A percentile compares a stretch with the other conserved stretches of the same genome.
phyloP scores from a whole-genome alignment of 2,113 vertebrate species.

The Astatotilapia flaviijosephi region DNA sequence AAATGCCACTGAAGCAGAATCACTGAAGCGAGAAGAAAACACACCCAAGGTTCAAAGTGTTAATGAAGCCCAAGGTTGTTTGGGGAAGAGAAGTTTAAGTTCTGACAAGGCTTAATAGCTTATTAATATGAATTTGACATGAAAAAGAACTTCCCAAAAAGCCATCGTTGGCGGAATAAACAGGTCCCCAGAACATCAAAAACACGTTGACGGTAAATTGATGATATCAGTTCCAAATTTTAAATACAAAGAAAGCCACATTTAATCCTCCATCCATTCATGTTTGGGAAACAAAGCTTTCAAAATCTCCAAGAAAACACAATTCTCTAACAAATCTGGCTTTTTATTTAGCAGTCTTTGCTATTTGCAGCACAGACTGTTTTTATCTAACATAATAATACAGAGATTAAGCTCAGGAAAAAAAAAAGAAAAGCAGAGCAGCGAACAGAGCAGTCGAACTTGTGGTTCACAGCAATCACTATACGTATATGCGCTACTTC shows the following conservation, averaged over 20 bases:
- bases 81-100: slow-evolving; percentile 11
- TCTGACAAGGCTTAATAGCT: slow-evolving; percentile 24
- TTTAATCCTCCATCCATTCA: neutral
- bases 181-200: neutral
- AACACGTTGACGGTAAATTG: neutral
- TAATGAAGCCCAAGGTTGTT: slow-evolving; percentile 48
- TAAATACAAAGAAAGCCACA: neutral
- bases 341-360: neutral
- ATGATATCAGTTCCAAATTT: neutral
- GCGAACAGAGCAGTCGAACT: too few species aligned
- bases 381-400: slow-evolving; percentile 42
- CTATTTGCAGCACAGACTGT: neutral
- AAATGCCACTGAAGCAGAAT: neutral
- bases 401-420: slow-evolving; percentile 13
- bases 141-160: slow-evolving; percentile 4
- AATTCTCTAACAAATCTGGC: neutral
- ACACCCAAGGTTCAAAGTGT: slow-evolving; percentile 20
- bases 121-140: slow-evolving; percentile 18
- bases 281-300: neutral
- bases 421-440: slow-evolving; percentile 30
- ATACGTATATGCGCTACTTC: slow-evolving; percentile 25
- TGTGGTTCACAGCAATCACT: slow-evolving; percentile 51
- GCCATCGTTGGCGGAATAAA: neutral
- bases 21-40: slow-evolving; percentile 17
- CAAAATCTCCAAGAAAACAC: neutral